Base-by-base conservation (phyloP, 2,797 vertebrate species). In the Esox masquinongy region DNA sequence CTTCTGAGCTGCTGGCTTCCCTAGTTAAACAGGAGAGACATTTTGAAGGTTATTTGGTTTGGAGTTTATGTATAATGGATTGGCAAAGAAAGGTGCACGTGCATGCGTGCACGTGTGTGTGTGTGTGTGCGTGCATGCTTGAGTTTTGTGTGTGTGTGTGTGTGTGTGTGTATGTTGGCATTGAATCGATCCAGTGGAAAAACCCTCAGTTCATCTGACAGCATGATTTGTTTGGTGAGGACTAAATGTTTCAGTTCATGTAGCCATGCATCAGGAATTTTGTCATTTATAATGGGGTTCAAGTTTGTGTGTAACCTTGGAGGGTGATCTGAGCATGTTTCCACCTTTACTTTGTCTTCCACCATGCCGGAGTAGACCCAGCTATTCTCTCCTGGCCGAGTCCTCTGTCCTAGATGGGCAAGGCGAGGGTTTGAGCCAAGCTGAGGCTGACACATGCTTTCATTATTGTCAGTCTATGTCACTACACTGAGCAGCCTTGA, bases 281-380 rank as follows among this genome's bases (percentile, higher is more conserved):
- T n/a, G 53, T 56, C 56, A 89, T 90, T 87, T 80, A 91, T 89
- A 74, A 80, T 49, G 26, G 8, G 24, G 75, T 78, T 80, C 77
- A 83, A 75, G 34, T 72, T 72, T 68, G 76, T 72, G 80, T 64
- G 72, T 80, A 63, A 72, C 59, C 47, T 80, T 90, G 87, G 87
- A 92, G 67, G 4, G n/a, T 88, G 83, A 90, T 93, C 86, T 89
- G 78, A 92, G 80, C 77, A 83, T 70, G 71, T 80, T 59, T 67
- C 2, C 74, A 72, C 64, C 49, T 81, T 47, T 59, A 72, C 77
- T 75, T 47, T 77, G 72, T 43, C 74, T 69, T n/a, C 43, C 36
- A 47, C 43, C 39, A 47, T 9, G 22, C 68, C 36, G 19, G 17
- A 9, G 14, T 67, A 67, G n/a, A 47, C 39, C 12, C n/a, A 24